Evolutionary conservation across 2,888 invertebrate genomes (phyloP).

Genomic region (Nomada flava): DNA sequence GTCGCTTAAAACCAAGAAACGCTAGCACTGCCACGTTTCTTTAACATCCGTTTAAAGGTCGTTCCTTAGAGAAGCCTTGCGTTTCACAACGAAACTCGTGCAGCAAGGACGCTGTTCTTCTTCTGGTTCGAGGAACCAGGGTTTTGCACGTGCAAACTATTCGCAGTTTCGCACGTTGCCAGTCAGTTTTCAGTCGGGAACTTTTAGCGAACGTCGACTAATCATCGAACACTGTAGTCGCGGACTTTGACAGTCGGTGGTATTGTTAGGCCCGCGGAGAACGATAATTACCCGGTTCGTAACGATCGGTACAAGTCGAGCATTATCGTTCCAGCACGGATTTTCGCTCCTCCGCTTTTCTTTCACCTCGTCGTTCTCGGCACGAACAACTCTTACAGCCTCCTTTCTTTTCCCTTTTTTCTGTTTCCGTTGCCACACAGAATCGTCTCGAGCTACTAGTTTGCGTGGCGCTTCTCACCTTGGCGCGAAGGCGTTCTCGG

Average conservation of each 20-base stretch:
- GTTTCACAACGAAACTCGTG: not conserved
- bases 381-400: slow-evolving; percentile 34
- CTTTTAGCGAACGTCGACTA: slow-evolving; percentile 74
- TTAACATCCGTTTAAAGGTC: not conserved
- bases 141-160: slow-evolving; percentile 40
- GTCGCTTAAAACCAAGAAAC: too few species aligned
- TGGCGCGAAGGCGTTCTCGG: slow-evolving; percentile 30
- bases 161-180: slow-evolving; percentile 50
- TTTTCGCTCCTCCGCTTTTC: slow-evolving; percentile 48
- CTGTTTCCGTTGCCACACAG: slow-evolving; percentile 1
- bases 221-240: slow-evolving; percentile 60
- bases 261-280: slow-evolving; percentile 70
- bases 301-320: slow-evolving; percentile 49
- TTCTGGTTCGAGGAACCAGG: slow-evolving; percentile 53
- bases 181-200: slow-evolving; percentile 38
- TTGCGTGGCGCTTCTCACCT: slow-evolving; percentile 57
- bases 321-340: slow-evolving; percentile 58
- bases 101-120: slow-evolving; percentile 36
- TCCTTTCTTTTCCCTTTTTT: not conserved
- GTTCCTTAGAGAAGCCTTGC: not conserved
- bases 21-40: too few species aligned
- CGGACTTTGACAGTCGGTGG: slow-evolving; percentile 72
- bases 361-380: slow-evolving; percentile 34
- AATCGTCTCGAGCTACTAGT: slow-evolving; percentile 32
- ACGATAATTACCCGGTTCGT: slow-evolving; percentile 72